Conservation (phyloP, 2,888 invertebrate species). For the Xanthia icteritia region DNA sequence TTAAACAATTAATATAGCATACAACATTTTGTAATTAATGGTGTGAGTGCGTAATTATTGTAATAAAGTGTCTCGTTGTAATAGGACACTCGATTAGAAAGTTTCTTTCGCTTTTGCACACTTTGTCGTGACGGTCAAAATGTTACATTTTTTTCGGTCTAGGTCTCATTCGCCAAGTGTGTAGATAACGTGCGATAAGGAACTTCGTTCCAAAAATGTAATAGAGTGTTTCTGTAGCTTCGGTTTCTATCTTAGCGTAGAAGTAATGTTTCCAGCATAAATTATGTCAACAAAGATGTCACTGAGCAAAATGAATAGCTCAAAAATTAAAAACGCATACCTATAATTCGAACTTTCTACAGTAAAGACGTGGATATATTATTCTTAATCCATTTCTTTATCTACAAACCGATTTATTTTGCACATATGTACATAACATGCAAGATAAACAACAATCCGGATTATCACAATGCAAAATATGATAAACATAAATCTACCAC, state of each 20-base stretch:
- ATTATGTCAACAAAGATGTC: not conserved
- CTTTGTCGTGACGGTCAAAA: too few relatives aligned
- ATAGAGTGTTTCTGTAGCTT: not conserved
- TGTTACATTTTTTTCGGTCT: too few relatives aligned
- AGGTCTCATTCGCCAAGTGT: too few relatives aligned
- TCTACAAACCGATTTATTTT: conserved; percentile 29
- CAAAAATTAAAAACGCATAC: not conserved
- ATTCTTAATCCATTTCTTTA: conserved; percentile 29
- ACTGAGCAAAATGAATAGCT: not conserved
- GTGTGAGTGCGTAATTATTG: too few relatives aligned
- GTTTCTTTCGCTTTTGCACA: too few relatives aligned
- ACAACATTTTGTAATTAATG: not conserved
- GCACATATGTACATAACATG: conserved; percentile 2
- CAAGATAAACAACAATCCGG: conserved; percentile 28
- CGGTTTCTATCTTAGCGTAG: not conserved
- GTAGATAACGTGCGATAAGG: too few relatives aligned
- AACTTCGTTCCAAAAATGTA: not conserved
- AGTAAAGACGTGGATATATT: conserved; percentile 7
- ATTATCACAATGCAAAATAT: conserved; percentile 37
- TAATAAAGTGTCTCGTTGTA: too few relatives aligned
- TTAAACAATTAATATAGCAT: not conserved
- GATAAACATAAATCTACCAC: conserved; percentile 24
- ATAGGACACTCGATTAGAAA: too few relatives aligned
- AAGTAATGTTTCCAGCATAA: not conserved
- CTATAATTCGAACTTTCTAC: not conserved